Evolutionary conservation across 2,797 vertebrate species (phyloP).

Genomic region (Acanthurus leucopareius): DNA sequence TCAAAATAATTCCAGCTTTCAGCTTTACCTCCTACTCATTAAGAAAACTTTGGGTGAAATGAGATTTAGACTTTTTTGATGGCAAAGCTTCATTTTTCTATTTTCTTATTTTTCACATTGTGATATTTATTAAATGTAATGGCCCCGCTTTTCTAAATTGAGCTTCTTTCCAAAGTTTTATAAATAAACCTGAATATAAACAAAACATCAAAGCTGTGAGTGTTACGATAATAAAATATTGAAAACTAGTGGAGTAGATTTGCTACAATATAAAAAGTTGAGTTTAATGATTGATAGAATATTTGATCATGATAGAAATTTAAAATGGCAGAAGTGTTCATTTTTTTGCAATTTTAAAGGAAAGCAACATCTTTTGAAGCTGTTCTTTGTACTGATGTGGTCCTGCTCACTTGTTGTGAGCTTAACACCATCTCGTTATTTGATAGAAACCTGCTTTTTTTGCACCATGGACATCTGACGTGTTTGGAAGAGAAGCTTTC

Average conservation of each 20-base stretch:
- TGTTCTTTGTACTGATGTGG: background rate
- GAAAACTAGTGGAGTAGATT: conserved; percentile 1
- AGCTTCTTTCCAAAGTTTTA: conserved; percentile 18
- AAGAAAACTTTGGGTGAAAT: conserved; percentile 37
- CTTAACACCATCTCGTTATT: background rate
- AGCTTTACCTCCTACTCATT: conserved; percentile 43
- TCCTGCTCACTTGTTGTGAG: background rate
- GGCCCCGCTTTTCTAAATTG: conserved; percentile 21
- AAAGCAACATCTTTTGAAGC: background rate
- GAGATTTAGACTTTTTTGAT: conserved; percentile 33
- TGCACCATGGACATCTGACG: conserved; percentile 14
- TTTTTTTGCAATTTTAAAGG: background rate
- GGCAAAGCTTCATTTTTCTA: background rate
- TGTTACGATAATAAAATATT: background rate
- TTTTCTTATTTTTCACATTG: conserved; percentile 14
- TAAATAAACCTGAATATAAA: conserved; percentile 17
- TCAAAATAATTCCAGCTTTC: conserved; percentile 60
- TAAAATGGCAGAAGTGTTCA: background rate
- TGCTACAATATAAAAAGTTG: background rate
- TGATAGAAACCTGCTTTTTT: background rate
- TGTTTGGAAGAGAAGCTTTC: conserved; percentile 28
- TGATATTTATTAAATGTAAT: conserved; percentile 64
- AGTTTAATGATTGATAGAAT: background rate
- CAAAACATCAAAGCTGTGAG: conserved; percentile 7
- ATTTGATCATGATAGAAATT: conserved; percentile 27